phyloP scores from a whole-genome alignment of 2,888 invertebrate species.

The Teinopalpus imperialis region DNA sequence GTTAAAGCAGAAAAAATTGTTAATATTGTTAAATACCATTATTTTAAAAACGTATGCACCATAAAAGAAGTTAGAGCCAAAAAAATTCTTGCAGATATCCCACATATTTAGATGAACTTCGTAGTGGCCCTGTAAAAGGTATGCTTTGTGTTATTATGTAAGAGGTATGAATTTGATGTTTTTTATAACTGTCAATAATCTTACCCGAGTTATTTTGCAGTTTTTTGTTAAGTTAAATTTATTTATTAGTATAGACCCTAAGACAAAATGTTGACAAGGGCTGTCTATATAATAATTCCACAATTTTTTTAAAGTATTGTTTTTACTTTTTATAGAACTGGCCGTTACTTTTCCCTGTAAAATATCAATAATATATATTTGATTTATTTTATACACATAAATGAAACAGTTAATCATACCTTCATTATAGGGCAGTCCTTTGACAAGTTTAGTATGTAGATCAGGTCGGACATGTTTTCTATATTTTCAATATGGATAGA shows the following conservation, averaged over 20 bases:
- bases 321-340: conserved; percentile 45
- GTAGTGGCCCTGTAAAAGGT: conserved; percentile 60
- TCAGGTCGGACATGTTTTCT: conserved; percentile 56
- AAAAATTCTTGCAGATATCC: conserved; percentile 48
- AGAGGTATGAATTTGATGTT: no score
- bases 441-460: conserved; percentile 50
- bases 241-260: conserved; percentile 56
- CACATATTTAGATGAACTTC: conserved; percentile 51
- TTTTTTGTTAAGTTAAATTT: conserved; percentile 54
- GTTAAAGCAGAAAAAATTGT: conserved; percentile 59
- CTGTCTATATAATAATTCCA: conserved; percentile 58
- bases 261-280: conserved; percentile 69
- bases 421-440: conserved; percentile 56
- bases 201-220: conserved; percentile 64
- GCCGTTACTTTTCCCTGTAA: conserved; percentile 58
- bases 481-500: conserved; percentile 44
- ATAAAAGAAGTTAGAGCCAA: conserved; percentile 64
- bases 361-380: no score
- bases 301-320: conserved; percentile 52
- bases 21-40: conserved; percentile 49
- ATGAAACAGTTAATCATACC: conserved; percentile 43
- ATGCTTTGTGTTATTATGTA: conserved; percentile 21
- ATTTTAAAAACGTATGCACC: conserved; percentile 57
- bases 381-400: no score
- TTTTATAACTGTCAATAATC: conserved; percentile 25